Evolutionary conservation across 1,140 invertebrate genomes (phyloP).

Genomic region (Diachasma alloeum): DNA sequence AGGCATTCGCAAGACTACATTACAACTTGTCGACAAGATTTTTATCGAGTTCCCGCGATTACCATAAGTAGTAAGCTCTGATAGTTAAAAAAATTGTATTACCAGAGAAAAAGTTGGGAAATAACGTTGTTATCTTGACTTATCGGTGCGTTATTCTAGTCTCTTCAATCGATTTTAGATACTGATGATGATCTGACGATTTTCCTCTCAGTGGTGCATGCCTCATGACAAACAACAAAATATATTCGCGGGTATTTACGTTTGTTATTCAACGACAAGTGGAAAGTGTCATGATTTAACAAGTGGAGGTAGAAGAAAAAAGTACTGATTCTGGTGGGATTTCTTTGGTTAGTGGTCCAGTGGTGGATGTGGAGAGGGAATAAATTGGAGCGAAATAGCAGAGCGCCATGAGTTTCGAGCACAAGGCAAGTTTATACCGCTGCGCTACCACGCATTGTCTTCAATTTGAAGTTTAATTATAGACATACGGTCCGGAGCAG

Average conservation of each 20-base stretch:
- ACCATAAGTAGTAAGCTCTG: too few species aligned
- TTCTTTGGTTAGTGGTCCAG: not conserved
- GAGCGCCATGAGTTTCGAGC: slow-evolving; percentile 33
- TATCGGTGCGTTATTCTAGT: not conserved
- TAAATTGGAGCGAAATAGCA: not conserved
- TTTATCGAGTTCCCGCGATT: too few species aligned
- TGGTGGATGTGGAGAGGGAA: not conserved
- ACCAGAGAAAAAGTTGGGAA: too few species aligned
- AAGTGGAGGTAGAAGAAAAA: too few species aligned
- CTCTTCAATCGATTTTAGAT: not conserved
- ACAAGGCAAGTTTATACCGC: slow-evolving; percentile 29
- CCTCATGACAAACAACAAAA: not conserved
- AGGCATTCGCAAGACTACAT: not conserved
- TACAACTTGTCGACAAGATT: not conserved
- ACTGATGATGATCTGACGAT: not conserved
- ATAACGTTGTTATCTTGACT: not conserved
- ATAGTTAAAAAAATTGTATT: too few species aligned
- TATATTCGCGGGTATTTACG: not conserved
- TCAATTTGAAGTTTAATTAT: slow-evolving; percentile 53
- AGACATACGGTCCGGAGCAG: slow-evolving; percentile 43
- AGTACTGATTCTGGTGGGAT: not conserved
- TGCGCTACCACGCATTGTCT: not conserved
- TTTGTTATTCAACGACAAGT: not conserved
- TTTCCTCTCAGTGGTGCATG: not conserved
- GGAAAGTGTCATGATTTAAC: not conserved